Evolutionary conservation across 2,797 vertebrate species (phyloP).

Genomic region (Micropoecilia bifurca): DNA sequence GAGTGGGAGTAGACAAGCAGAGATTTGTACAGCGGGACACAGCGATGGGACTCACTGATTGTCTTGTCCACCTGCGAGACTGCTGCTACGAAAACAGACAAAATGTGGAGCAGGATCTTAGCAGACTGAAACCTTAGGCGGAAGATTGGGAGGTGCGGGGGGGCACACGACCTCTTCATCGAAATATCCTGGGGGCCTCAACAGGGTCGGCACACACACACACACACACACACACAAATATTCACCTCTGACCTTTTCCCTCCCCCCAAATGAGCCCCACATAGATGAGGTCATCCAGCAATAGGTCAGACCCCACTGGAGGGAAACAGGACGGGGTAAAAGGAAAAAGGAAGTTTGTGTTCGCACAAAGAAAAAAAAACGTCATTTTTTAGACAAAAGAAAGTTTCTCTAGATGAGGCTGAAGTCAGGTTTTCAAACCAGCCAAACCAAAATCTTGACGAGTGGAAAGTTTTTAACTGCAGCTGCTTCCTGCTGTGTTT

Average conservation of each 20-base stretch:
- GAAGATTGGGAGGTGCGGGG: constrained; percentile 15
- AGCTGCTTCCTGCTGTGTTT: constrained; percentile 18
- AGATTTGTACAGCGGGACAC: constrained; percentile 31
- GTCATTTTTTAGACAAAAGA: neutral
- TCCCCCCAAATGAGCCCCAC: constrained; percentile 57
- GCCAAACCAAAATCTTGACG: neutral
- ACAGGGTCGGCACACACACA: constrained; percentile 49
- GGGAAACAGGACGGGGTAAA: constrained; percentile 14
- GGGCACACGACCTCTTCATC: constrained; percentile 44
- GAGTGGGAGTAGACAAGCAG: neutral
- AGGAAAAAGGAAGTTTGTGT: constrained; percentile 1
- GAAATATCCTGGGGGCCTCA: constrained; percentile 51
- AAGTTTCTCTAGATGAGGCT: neutral
- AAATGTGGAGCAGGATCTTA: constrained; percentile 36
- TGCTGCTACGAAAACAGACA: constrained; percentile 34
- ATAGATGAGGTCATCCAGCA: constrained; percentile 68
- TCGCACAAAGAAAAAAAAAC: neutral
- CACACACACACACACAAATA: constrained; percentile 24
- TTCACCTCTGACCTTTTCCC: constrained; percentile 41
- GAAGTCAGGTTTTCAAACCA: neutral
- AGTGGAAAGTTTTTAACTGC: constrained; percentile 7
- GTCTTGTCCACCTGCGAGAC: constrained; percentile 55
- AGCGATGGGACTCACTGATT: constrained; percentile 50
- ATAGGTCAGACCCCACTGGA: constrained; percentile 58
- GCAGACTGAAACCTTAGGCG: constrained; percentile 61